phyloP scores from a whole-genome alignment of 2,113 vertebrate genomes.

The Capricornis sumatraensis region DNA sequence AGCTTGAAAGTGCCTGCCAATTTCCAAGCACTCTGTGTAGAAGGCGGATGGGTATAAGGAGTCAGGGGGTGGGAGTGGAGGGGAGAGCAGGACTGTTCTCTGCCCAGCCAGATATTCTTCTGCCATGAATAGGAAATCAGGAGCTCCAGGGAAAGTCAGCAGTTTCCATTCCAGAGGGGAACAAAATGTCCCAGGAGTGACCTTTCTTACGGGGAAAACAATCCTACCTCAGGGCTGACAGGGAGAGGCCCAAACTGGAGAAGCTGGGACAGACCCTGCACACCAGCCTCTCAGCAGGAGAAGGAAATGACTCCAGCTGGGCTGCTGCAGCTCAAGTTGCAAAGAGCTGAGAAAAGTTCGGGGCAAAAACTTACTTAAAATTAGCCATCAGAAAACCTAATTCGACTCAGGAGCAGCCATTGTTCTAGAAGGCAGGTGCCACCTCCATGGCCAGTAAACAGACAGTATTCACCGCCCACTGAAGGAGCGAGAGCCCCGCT shows the following conservation, averaged over 20 bases:
- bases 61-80: background rate
- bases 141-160: conserved; percentile 67
- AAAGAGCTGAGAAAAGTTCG: background rate
- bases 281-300: background rate
- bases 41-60: background rate
- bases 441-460: background rate
- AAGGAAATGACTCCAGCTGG: background rate
- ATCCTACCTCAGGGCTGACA: conserved; percentile 33
- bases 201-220: conserved; percentile 66
- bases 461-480: background rate
- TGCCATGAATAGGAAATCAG: conserved; percentile 63
- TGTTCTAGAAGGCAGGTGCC: background rate
- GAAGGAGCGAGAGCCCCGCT: background rate
- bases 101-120: conserved; percentile 33
- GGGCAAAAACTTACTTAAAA: background rate
- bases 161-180: conserved; percentile 62
- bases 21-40: background rate
- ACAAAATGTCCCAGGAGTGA: conserved; percentile 68
- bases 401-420: background rate
- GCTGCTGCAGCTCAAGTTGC: background rate
- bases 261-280: background rate
- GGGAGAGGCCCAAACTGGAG: background rate
- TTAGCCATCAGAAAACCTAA: background rate
- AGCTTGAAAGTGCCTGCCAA: background rate
- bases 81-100: background rate